A percentile compares a stretch with the other conserved stretches of the same genome.
phyloP scores from a whole-genome alignment of 2,113 vertebrate genomes.

The Halichoeres trimaculatus region DNA sequence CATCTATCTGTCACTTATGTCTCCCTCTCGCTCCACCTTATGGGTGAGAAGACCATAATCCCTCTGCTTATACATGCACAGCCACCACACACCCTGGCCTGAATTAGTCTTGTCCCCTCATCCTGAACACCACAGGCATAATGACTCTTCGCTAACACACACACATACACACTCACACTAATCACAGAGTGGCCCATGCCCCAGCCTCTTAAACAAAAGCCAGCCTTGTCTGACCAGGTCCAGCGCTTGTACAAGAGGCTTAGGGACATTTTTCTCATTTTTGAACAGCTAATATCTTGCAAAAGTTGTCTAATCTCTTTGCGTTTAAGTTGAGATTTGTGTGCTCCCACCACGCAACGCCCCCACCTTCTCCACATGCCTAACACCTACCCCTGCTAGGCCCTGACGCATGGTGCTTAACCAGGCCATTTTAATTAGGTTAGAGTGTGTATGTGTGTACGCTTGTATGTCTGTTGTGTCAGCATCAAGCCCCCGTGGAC shows the following conservation, averaged over 20 bases:
- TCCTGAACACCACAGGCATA: conserved; percentile 80
- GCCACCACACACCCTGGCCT: neutral
- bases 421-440: conserved; percentile 87
- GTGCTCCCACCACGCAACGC: conserved; percentile 53
- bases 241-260: conserved; percentile 88
- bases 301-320: conserved; percentile 97
- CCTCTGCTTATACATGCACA: conserved; percentile 19
- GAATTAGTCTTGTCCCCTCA: conserved; percentile 83
- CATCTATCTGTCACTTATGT: neutral
- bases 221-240: conserved; percentile 85
- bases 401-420: conserved; percentile 82
- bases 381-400: conserved; percentile 71
- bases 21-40: neutral
- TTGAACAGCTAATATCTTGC: conserved; percentile 98
- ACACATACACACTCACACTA: conserved; percentile 40
- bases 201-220: conserved; percentile 88
- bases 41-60: neutral
- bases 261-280: conserved; percentile 99
- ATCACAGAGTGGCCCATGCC: conserved; percentile 67
- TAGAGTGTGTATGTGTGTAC: conserved; percentile 62
- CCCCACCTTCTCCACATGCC: conserved; percentile 62
- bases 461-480: conserved; percentile 39
- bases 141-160: conserved; percentile 25
- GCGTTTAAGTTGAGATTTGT: conserved; percentile 92
- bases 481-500: conserved; percentile 23